These are phyloP conservation scores for Tetragnatha versicolor DNA, from an alignment of 1,140 invertebrate species.

Conservation along the genomic window DNA sequence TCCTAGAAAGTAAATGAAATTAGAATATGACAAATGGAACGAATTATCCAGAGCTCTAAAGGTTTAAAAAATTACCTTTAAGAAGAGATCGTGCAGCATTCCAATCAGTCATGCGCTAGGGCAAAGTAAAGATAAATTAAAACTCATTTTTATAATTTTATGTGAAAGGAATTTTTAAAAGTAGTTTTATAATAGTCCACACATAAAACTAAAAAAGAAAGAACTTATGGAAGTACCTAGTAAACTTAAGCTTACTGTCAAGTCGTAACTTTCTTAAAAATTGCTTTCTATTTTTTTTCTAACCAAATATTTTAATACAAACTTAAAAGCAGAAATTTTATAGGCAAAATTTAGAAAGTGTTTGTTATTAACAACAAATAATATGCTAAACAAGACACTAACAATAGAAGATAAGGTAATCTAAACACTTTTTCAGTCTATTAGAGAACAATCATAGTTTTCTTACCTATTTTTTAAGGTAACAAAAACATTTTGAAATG, in stretches of 20 bases:
- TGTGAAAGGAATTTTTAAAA: background rate
- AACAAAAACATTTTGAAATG: too few species aligned
- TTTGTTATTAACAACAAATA: too few species aligned
- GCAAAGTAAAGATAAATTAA: background rate
- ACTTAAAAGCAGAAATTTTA: too few species aligned
- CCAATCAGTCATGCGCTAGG: slow-evolving; percentile 91
- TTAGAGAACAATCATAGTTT: too few species aligned
- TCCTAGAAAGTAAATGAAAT: slow-evolving; percentile 62
- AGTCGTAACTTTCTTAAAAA: background rate
- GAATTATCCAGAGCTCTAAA: background rate
- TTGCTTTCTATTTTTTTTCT: too few species aligned
- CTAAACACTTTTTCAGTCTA: too few species aligned
- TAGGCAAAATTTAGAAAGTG: too few species aligned
- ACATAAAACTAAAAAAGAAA: background rate
- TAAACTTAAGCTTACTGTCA: background rate
- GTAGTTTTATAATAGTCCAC: background rate
- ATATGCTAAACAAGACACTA: too few species aligned
- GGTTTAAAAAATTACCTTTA: slow-evolving; percentile 68
- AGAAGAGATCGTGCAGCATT: slow-evolving; percentile 90
- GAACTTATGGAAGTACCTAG: background rate
- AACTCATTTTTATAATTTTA: background rate
- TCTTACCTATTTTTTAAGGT: too few species aligned
- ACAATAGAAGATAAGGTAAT: too few species aligned
- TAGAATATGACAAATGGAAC: background rate
- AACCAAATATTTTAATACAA: too few species aligned